Evolutionary conservation across 2,888 invertebrate species (phyloP).

Genomic region (Spatulosminthurus flaviceps): DNA sequence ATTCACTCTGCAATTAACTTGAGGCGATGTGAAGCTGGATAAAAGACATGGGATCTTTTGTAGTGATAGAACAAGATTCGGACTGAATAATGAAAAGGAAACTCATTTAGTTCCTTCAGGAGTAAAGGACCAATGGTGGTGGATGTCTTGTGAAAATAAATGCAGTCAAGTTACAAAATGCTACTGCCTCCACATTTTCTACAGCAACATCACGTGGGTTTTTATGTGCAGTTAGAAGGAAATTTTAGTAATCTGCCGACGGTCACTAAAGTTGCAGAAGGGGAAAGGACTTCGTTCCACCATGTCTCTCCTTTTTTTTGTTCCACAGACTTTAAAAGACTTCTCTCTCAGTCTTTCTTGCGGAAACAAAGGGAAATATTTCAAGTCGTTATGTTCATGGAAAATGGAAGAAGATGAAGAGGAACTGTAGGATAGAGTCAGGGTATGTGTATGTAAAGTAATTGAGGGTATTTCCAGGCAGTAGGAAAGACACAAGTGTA

Average conservation of each 20-base stretch:
- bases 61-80: neutral
- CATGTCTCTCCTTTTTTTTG: neutral
- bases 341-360: neutral
- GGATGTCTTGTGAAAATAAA: neutral
- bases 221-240: neutral
- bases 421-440: neutral
- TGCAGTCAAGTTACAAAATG: neutral
- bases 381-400: neutral
- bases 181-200: neutral
- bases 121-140: neutral
- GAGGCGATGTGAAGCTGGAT: neutral
- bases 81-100: neutral
- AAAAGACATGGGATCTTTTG: constrained; percentile 2
- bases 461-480: neutral
- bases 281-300: neutral
- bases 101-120: neutral
- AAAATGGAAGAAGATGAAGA: neutral
- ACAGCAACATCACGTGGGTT: neutral
- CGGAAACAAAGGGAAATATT: neutral
- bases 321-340: neutral
- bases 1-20: neutral
- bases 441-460: too few species aligned
- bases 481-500: neutral
- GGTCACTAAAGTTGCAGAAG: neutral
- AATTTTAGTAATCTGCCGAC: neutral